Evolutionary conservation across 2,113 vertebrate species (phyloP), one percentile per base, ranked within the genome.

Genomic region (Thalassarche chlororhynchos): DNA sequence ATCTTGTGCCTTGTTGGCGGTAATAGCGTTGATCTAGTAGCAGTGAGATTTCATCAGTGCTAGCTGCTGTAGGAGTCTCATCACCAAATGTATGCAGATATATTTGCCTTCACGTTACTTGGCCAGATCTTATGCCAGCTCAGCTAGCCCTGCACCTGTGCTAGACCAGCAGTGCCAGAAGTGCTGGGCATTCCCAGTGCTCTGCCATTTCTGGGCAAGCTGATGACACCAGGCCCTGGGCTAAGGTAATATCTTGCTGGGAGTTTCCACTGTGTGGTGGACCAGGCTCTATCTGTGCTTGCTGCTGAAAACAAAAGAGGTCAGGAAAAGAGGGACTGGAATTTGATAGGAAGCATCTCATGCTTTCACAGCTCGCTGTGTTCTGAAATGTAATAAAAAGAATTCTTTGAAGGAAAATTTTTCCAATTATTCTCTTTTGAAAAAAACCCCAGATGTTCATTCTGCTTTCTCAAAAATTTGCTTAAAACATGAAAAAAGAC

Each of bases 61-160:
- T 65, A 11, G 75, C 68, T 76, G 71, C 61, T 49, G 47, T 9
- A 14, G 54, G 54, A 40, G 29, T 9, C 65, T 57, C 11, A 18
- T 23, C n/a, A 16, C n/a, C 52, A 38, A 42, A 34, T 6, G 42
- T 8, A 5, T 28, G 61, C 60, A 57, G 60, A 8, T 34, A 10
- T 8, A 19, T 89, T 42, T 84, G 62, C 69, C 69, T 51, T 47
- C 3, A 0, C 0, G 0, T 64, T 36, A 4, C 68, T 81, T 65
- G 80, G 58, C 60, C 23, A 55, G 52, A 47, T 14, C 36, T 28
- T 0, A 1, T 0, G 18, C 15, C 29, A n/a, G 66, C 80, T 89
- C 71, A 17, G 64, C 47, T 12, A 71, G 61, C 42, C 47, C 31
- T 0, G 69, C 19, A 65, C 79, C 44, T 31, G 44, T 34, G 44